Evolutionary conservation across 2,113 vertebrate species (phyloP), one percentile per base, ranked within the genome.

Genomic region (Ornithorhynchus anatinus): DNA sequence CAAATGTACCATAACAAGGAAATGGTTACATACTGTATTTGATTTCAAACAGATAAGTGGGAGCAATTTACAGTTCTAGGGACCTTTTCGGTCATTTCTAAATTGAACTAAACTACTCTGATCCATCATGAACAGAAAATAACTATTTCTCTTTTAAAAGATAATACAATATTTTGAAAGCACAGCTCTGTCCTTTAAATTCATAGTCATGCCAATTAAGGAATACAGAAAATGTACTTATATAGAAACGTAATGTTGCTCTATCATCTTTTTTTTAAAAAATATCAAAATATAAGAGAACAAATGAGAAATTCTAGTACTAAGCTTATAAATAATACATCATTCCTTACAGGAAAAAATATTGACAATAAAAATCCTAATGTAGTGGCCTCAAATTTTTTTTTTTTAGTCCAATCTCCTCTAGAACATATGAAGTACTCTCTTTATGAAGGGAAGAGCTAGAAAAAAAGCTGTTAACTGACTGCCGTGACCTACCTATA

Each of bases 161-260:
- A 6, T 35, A 65, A 38, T 60, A 61, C 14, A 61, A 16, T 59
- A 50, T 69, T 57, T 74, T 33, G 33, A 56, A 44, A 35, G 6
- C 36, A 29, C 16, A 8, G 33, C 16, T 65, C 20, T 69, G 44
- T 27, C 59, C 65, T 59, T 51, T 65, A 22, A 19, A 70, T 36
- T 62, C 42, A 61, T 47, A 48, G n/a, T 51, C 40, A 77, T 68
- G 68, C 14, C 43, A 57, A 59, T 74, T 59, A 63, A 61, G 16
- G 45, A 37, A 19, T 32, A 76, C n/a, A 14, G 29, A 39, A 67
- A 76, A 33, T 73, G 63, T 79, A 50, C n/a, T 63, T 23, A n/a
- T n/a, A n/a, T n/a, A n/a, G n/a, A n/a, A n/a, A n/a, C n/a, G n/a
- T n/a, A n/a, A n/a, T n/a, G n/a, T n/a, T n/a, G n/a, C n/a, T n/a